A percentile compares a stretch with the other conserved stretches of the same genome.
phyloP scores from a whole-genome alignment of 2,888 invertebrate genomes.

The Pheosia gnoma region DNA sequence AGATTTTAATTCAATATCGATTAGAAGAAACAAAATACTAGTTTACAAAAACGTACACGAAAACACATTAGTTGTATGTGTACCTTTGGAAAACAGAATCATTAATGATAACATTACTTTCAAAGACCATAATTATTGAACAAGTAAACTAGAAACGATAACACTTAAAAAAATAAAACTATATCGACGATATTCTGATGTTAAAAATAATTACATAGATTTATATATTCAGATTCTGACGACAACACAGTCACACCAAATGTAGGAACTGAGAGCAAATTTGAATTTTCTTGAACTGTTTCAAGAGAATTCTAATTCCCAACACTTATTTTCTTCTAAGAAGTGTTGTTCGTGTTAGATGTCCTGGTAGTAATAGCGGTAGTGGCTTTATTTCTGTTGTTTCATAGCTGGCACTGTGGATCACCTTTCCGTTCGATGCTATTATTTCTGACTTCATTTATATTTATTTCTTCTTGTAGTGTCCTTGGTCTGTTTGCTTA shows the following conservation, averaged over 20 bases:
- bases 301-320: constrained; percentile 48
- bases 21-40: too few species aligned
- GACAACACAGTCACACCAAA: constrained; percentile 52
- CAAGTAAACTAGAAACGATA: too few species aligned
- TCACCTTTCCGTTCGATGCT: constrained; percentile 75
- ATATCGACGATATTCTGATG: too few species aligned
- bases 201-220: too few species aligned
- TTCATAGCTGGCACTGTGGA: constrained; percentile 81
- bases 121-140: too few species aligned
- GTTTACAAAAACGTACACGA: too few species aligned
- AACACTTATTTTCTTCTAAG: constrained; percentile 41
- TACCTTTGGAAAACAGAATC: too few species aligned
- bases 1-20: too few species aligned
- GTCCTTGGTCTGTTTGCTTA: constrained; percentile 57
- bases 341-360: constrained; percentile 67
- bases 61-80: too few species aligned
- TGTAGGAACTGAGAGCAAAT: constrained; percentile 47
- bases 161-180: too few species aligned
- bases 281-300: constrained; percentile 40
- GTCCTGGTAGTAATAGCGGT: constrained; percentile 75
- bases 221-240: neutral
- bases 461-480: constrained; percentile 70
- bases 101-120: too few species aligned
- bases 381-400: constrained; percentile 74
- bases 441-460: constrained; percentile 64